A percentile compares a stretch with the other conserved stretches of the same genome.
Conservation (phyloP, 2,797 vertebrate species). For the Siniperca undulata region DNA sequence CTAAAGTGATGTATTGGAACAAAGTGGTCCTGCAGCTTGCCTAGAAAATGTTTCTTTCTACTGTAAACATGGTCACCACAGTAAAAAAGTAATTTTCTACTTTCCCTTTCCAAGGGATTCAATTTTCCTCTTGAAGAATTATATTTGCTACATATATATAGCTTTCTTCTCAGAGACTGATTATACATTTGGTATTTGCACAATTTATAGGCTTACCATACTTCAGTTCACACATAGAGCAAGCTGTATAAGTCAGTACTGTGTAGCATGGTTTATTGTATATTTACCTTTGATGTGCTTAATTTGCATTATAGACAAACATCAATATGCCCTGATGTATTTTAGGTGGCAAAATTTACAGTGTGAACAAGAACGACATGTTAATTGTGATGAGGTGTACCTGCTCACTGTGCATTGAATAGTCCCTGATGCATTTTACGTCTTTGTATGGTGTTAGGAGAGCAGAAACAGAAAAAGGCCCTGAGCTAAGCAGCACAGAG, state of each 20-base stretch:
- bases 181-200: slow-evolving; percentile 48
- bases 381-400: slow-evolving; percentile 29
- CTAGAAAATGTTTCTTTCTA: slow-evolving; percentile 22
- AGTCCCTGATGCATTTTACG: slow-evolving; percentile 23
- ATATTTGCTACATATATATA: slow-evolving; percentile 60
- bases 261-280: slow-evolving; percentile 1
- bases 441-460: slow-evolving; percentile 19
- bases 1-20: slow-evolving; percentile 33
- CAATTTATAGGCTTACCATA: slow-evolving; percentile 16
- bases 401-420: not conserved
- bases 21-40: slow-evolving; percentile 34
- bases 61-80: slow-evolving; percentile 41
- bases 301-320: slow-evolving; percentile 24
- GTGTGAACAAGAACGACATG: not conserved
- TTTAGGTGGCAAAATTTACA: not conserved
- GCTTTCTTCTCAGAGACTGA: slow-evolving; percentile 50
- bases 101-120: slow-evolving; percentile 59
- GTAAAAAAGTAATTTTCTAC: slow-evolving; percentile 68
- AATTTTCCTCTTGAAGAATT: slow-evolving; percentile 72
- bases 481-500: slow-evolving; percentile 44
- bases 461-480: slow-evolving; percentile 27
- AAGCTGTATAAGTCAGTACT: not conserved
- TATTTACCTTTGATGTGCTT: slow-evolving; percentile 22
- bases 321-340: slow-evolving; percentile 20
- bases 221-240: slow-evolving; percentile 14